Conservation (phyloP, 2,888 invertebrate species). For the Xanthorhoe designata region DNA sequence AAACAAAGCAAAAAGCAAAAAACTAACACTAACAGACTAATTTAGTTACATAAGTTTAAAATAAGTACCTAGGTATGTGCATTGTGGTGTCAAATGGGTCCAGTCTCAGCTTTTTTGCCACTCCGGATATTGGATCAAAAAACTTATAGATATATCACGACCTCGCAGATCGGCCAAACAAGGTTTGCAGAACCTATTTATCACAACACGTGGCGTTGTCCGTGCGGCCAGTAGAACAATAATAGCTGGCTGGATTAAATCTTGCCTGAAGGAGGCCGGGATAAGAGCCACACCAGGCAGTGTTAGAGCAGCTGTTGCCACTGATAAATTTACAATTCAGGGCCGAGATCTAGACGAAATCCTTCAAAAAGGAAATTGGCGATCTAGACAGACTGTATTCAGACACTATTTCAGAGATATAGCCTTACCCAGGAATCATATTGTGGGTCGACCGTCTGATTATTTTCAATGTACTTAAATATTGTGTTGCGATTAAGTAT, state of each 20-base stretch:
- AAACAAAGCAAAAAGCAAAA: no score
- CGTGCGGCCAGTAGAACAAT: no score
- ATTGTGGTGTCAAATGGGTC: no score
- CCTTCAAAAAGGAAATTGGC: no score
- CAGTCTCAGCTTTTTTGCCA: no score
- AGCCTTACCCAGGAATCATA: not conserved
- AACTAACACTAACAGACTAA: no score
- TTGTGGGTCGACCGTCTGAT: no score
- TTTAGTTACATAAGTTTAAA: no score
- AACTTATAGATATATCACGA: not conserved
- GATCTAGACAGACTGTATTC: not conserved
- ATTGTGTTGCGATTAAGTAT: not conserved
- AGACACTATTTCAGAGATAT: conserved; percentile 1
- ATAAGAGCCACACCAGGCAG: not conserved
- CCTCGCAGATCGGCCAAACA: not conserved
- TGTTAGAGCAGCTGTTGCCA: not conserved
- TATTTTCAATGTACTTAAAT: no score
- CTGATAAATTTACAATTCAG: not conserved
- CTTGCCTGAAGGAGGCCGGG: not conserved
- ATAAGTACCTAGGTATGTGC: no score
- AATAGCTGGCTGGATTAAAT: not conserved
- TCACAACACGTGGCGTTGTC: conserved; percentile 9
- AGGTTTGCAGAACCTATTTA: not conserved
- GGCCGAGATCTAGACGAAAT: not conserved
- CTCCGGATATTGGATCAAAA: conserved; percentile 8